These are phyloP conservation scores for Platycnemis pennipes DNA, from an alignment of 2,888 invertebrate species.

Conservation along the genomic window DNA sequence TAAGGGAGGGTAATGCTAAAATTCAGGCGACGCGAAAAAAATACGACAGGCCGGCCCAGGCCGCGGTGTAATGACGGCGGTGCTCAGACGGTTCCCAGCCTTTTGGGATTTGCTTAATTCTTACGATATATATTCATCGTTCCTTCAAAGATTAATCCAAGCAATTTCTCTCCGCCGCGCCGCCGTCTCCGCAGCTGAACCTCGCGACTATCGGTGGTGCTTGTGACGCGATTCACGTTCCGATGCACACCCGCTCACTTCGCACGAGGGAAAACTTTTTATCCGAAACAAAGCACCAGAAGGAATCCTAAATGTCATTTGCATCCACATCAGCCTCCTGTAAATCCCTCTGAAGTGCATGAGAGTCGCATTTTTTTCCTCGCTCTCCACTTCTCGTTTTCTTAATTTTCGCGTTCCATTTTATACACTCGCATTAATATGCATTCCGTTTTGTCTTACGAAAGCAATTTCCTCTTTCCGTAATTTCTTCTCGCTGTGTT, in stretches of 20 bases:
- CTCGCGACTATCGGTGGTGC: background rate
- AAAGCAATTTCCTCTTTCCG: background rate
- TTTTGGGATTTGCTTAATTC: background rate
- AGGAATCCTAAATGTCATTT: constrained; percentile 15
- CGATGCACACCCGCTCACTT: background rate
- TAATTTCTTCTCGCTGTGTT: background rate
- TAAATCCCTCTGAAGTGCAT: background rate
- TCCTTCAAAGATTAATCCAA: background rate
- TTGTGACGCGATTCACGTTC: background rate
- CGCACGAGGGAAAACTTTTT: background rate
- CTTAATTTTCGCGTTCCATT: background rate
- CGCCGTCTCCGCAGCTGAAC: background rate
- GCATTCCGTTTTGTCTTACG: background rate
- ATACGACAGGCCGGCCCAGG: too few relatives aligned
- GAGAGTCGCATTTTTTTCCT: background rate
- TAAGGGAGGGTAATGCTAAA: background rate
- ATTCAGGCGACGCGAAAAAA: background rate
- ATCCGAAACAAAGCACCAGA: background rate
- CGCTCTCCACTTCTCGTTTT: constrained; percentile 8
- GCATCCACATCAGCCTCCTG: background rate
- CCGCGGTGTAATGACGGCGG: background rate
- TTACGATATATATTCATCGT: background rate
- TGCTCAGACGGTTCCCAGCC: background rate
- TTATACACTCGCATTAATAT: constrained; percentile 9
- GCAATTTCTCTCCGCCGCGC: too few relatives aligned